Evolutionary conservation across 1,140 invertebrate genomes (phyloP).

Genomic region (Muscidifurax raptorellus): DNA sequence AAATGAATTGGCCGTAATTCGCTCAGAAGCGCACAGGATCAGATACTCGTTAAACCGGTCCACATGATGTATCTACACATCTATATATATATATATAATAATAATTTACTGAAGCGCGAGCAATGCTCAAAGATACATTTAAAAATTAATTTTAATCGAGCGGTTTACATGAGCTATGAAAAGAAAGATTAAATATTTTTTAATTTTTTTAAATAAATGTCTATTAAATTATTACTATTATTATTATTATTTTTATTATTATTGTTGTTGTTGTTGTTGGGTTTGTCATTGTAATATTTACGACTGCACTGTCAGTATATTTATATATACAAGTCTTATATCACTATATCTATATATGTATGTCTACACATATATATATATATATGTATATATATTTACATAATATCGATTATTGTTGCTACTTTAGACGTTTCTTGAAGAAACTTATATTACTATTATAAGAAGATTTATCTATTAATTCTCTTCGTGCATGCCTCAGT

Average conservation of each 20-base stretch:
- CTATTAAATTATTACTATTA: not conserved
- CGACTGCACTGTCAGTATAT: slow-evolving; percentile 61
- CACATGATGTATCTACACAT: not conserved
- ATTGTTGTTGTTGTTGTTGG: slow-evolving; percentile 63
- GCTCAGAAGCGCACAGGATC: slow-evolving; percentile 23
- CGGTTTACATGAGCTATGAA: not conserved
- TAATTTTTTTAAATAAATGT: not conserved
- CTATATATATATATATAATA: too few species aligned
- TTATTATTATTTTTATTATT: slow-evolving; percentile 61
- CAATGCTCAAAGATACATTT: not conserved
- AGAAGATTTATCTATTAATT: slow-evolving; percentile 32
- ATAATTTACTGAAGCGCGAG: not conserved
- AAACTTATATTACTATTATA: slow-evolving; percentile 27
- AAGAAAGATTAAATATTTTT: not conserved
- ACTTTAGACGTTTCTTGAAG: slow-evolving; percentile 42
- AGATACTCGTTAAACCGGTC: slow-evolving; percentile 27
- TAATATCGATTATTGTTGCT: slow-evolving; percentile 46
- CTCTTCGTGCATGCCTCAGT: slow-evolving; percentile 47
- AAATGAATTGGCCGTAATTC: slow-evolving; percentile 22
- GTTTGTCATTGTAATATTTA: slow-evolving; percentile 66
- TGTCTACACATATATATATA: too few species aligned
- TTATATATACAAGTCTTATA: slow-evolving; percentile 56
- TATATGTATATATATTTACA: not conserved
- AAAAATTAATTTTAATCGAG: not conserved
- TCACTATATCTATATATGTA: slow-evolving; percentile 19